phyloP scores from a whole-genome alignment of 2,888 invertebrate genomes.

The Limnephilus rhombicus region DNA sequence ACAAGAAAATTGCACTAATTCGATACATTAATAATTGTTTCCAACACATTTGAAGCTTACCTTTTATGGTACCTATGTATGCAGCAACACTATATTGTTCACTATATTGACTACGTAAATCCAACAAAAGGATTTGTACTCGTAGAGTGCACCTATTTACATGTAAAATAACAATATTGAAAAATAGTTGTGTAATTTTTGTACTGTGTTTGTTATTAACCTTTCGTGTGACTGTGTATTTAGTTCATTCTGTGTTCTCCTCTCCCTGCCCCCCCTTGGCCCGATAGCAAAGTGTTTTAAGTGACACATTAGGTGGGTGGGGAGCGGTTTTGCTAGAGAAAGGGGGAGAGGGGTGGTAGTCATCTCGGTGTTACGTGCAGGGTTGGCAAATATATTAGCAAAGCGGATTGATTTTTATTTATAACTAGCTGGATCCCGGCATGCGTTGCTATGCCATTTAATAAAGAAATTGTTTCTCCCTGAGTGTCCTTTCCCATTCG shows the following conservation, averaged over 20 bases:
- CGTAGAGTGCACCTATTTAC: background rate
- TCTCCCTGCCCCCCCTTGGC: conserved; percentile 61
- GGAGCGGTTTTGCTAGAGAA: background rate
- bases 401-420: background rate
- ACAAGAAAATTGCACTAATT: too few relatives aligned
- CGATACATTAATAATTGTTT: too few relatives aligned
- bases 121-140: too few relatives aligned
- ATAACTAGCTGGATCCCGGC: too few relatives aligned
- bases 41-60: too few relatives aligned
- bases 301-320: conserved; percentile 64
- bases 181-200: background rate
- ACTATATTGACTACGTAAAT: too few relatives aligned
- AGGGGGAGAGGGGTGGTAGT: conserved; percentile 18
- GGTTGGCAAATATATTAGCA: background rate
- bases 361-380: background rate
- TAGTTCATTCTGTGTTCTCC: conserved; percentile 60
- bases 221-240: conserved; percentile 50
- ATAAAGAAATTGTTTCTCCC: too few relatives aligned
- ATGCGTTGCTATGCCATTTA: too few relatives aligned
- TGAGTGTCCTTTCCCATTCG: too few relatives aligned
- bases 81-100: too few relatives aligned
- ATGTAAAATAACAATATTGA: background rate
- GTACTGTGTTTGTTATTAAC: background rate
- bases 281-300: conserved; percentile 66
- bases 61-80: too few relatives aligned